Evolutionary conservation across 2,797 vertebrate species (phyloP), one percentile per base, ranked within the genome.

Genomic region (Sebastes steindachneri): DNA sequence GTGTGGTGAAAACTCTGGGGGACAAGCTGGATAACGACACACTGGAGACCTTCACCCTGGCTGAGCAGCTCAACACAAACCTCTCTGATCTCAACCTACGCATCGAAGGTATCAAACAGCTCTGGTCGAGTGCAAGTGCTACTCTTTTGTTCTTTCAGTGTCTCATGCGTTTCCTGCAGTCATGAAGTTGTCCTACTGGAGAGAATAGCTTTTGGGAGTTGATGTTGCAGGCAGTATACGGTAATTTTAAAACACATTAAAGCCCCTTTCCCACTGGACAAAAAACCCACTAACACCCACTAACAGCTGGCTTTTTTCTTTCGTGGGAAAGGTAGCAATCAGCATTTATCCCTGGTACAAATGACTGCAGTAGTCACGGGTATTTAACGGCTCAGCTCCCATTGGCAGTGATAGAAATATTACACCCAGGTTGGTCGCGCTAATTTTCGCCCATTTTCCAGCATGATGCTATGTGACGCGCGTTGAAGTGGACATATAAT

Each of bases 71-170:
- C 85, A 93, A 85, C 74, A 92, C 95, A 68, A 96, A 97, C 84
- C 95, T 98, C 86, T 92, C 85, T 6, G 81, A 94, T 9, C 96
- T 98, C 85, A 96, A 95, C 73, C 85, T 92, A 17, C 93, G 93
- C 73, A 96, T 97, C 45, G 96, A 98, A 97, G 98, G 98, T 99
- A 96, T 88, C 5, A 1, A 33, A 51, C n/a, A 11, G 17, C 29
- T 80, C n/a, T 26, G 19, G 17, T 11, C 19, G 8, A 28, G 10
- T 7, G 3, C 33, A 23, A 7, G 45, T 60, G 8, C 0, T 0
- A 7, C 51, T 23, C 7, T n/a, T 63, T 53, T 17, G 31, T 41
- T 2, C 15, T 11, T 7, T 37, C 29, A 25, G 17, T 7, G 3
- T 54, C 21, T 21, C 3, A 5, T 29, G 35, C 2, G 7, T 65